Percentiles rank a stretch among this genome's conserved stretches.
Conservation (phyloP, 2,113 vertebrate species). For the Loxodonta africana region DNA sequence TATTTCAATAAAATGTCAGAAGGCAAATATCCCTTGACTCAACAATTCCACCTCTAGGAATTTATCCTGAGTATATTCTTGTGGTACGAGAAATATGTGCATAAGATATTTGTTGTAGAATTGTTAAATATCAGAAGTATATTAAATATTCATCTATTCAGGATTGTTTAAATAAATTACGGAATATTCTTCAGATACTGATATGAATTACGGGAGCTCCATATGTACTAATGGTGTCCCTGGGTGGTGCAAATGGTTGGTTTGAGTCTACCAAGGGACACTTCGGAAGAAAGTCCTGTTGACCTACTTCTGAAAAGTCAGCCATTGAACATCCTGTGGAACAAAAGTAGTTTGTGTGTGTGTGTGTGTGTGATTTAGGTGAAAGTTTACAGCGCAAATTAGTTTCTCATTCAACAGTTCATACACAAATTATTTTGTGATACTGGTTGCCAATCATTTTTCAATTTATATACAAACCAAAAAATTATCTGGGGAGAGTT, state of each 20-base stretch:
- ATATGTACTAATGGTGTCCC: not conserved
- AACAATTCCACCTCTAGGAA: not conserved
- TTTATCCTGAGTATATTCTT: slow-evolving; percentile 31
- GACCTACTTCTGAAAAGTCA: too few species aligned
- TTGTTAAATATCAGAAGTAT: not conserved
- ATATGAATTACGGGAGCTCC: not conserved
- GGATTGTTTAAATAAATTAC: slow-evolving; percentile 42
- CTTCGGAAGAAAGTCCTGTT: too few species aligned
- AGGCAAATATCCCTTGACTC: too few species aligned
- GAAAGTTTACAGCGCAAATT: too few species aligned
- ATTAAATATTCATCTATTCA: slow-evolving; percentile 40
- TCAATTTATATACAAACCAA: not conserved
- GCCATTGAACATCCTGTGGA: too few species aligned
- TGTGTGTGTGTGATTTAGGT: too few species aligned
- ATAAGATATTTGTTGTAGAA: not conserved
- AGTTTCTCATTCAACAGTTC: too few species aligned
- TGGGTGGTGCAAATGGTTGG: too few species aligned
- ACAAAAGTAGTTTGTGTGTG: too few species aligned
- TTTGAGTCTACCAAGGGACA: too few species aligned
- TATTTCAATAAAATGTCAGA: too few species aligned
- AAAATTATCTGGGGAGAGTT: not conserved
- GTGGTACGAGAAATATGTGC: not conserved
- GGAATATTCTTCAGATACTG: not conserved
- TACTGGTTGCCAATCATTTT: not conserved
- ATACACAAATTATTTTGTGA: too few species aligned